Percentiles rank a stretch among this genome's conserved stretches.
Evolutionary conservation across 2,113 vertebrate species (phyloP).

Genomic region (Anoura caudifer): DNA sequence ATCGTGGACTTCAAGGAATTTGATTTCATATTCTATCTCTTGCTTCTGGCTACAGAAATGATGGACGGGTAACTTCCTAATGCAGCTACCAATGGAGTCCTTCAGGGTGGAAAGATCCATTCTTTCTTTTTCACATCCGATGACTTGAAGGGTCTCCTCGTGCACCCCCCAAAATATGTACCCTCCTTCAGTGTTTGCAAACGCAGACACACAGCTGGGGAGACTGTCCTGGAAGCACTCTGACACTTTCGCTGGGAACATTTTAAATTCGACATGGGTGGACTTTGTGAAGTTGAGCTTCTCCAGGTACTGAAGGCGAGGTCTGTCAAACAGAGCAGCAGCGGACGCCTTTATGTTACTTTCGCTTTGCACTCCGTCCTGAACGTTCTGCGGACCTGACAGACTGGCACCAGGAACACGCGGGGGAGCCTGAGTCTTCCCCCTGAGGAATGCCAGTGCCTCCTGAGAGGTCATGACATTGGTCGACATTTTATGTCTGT

Average conservation of each 20-base stretch:
- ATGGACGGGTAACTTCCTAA: constrained; percentile 26
- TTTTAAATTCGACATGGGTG: constrained; percentile 21
- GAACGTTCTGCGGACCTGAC: not conserved
- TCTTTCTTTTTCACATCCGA: constrained; percentile 36
- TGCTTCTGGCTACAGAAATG: not conserved
- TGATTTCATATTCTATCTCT: not conserved
- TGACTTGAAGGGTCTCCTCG: not conserved
- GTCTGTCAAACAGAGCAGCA: not conserved
- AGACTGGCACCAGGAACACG: not conserved
- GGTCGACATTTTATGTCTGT: not conserved
- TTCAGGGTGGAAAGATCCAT: fast-evolving
- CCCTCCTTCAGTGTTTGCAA: constrained; percentile 57
- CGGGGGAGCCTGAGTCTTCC: not conserved
- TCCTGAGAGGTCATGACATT: not conserved
- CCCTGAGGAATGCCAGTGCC: constrained; percentile 15
- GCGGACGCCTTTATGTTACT: not conserved
- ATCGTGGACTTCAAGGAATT: not conserved
- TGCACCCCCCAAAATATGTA: constrained; percentile 63
- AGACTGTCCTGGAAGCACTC: constrained; percentile 12
- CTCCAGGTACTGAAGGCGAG: constrained; percentile 18
- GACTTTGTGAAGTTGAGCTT: constrained; percentile 42
- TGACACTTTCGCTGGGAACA: not conserved
- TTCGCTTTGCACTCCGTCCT: not conserved
- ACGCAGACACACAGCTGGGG: constrained; percentile 51
- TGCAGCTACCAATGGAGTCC: fast-evolving